Conservation (phyloP, 1,140 invertebrate genomes). For the Atopsyche davidsoni region DNA sequence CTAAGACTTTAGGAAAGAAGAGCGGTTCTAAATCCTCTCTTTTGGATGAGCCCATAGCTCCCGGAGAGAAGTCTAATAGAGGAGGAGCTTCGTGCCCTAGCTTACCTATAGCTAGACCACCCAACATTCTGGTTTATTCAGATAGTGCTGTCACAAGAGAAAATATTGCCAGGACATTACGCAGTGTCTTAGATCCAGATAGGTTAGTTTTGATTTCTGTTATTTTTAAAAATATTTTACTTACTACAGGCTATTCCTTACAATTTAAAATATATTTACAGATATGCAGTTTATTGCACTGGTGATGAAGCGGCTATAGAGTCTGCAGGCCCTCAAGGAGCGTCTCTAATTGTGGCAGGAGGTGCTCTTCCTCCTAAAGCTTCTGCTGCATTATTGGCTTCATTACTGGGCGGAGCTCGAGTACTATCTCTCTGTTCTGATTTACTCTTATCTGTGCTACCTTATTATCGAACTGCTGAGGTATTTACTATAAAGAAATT, state of each 20-base stretch:
- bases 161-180: conserved; percentile 26
- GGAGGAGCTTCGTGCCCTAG: conserved; percentile 26
- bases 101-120: conserved; percentile 25
- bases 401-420: conserved; percentile 65
- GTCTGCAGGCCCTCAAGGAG: conserved; percentile 62
- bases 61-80: conserved; percentile 24
- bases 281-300: conserved; percentile 29
- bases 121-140: conserved; percentile 27
- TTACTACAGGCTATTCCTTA: not conserved
- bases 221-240: not conserved
- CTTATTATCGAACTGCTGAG: conserved; percentile 75
- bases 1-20: conserved; percentile 22
- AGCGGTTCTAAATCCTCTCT: conserved; percentile 26
- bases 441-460: conserved; percentile 66
- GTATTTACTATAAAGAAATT: conserved; percentile 36
- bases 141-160: conserved; percentile 29
- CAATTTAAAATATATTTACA: conserved; percentile 9
- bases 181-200: conserved; percentile 27
- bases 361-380: conserved; percentile 62
- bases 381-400: conserved; percentile 62
- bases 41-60: conserved; percentile 24
- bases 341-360: conserved; percentile 69
- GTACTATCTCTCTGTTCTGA: conserved; percentile 80
- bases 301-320: conserved; percentile 21
- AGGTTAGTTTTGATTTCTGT: conserved; percentile 15